Conservation (phyloP, 2,797 vertebrate species). For the Myiotriccus ornatus region DNA sequence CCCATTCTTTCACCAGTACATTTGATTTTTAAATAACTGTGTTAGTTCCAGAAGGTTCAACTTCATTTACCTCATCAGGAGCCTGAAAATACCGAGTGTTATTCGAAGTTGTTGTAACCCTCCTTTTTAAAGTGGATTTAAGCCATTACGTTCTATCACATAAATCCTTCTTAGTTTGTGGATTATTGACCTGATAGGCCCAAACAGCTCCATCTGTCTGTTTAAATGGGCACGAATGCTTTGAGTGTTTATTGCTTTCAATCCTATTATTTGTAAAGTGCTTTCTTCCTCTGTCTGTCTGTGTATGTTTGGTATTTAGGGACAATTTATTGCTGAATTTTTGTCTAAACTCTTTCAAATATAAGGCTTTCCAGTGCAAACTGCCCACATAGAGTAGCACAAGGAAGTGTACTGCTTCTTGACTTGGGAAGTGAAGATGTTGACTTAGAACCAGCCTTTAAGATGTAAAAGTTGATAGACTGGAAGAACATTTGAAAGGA, state of each 20-base stretch:
- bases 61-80: neutral
- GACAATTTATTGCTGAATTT: neutral
- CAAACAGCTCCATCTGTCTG: constrained; percentile 44
- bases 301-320: neutral
- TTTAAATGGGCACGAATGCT: neutral
- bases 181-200: constrained; percentile 50
- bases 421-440: neutral
- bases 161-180: constrained; percentile 56
- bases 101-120: neutral
- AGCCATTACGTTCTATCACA: neutral
- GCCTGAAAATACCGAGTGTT: neutral
- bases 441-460: neutral
- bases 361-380: neutral
- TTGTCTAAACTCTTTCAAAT: constrained; percentile 9
- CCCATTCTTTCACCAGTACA: neutral
- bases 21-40: constrained; percentile 48
- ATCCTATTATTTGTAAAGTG: constrained; percentile 30
- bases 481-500: constrained; percentile 22
- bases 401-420: neutral
- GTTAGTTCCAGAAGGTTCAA: neutral
- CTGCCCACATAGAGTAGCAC: neutral
- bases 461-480: neutral
- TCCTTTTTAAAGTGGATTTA: constrained; percentile 42
- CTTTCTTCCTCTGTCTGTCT: neutral
- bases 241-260: neutral